Base-by-base conservation (phyloP, 2,113 vertebrate species). In the Nyctereutes procyonoides region DNA sequence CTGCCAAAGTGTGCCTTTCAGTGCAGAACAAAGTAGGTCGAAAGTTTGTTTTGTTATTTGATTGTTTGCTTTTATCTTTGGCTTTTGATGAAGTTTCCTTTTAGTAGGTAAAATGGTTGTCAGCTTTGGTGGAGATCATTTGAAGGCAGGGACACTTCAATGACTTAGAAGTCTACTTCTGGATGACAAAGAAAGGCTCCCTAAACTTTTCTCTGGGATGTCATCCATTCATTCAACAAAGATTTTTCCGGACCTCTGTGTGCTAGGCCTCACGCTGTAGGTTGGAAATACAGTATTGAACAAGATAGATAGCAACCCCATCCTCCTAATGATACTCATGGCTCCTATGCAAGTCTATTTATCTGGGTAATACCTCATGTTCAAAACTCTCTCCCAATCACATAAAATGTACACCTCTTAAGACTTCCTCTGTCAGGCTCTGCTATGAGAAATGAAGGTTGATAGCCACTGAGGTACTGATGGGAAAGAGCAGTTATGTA, bases 1-100 rank as follows among this genome's bases (percentile, higher is more conserved):
- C 91, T 98, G 97, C 93, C 98, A 98, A 95, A 98, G 97, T 80
- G 93, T 97, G 96, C 30, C 89, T 98, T 93, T 97, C 58, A 94
- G 3, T 83, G 91, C 0, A 2, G n/a, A 87, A 85, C 35, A 60
- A 98, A 97, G 69, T 58, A 16, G 58, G 76, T 92, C 81, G 48
- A 92, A 94, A 95, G 14, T 93, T 98, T 88, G 82, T 85, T 76
- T 93, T 88, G 24, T 85, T 96, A 73, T 96, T 86, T 60, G 93
- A 96, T 96, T 88, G 79, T 94, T 79, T 88, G 48, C 71, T 92
- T 82, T 96, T 53, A 74, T 91, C 73, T 81, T 88, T 73, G 85
- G 74, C n/a, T 94, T 95, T 85, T 73, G 17, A 60, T 87, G 51
- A 79, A 86, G n/a, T 80, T 60, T 92, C 48, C 24, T 94, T 88